A percentile compares a stretch with the other conserved stretches of the same genome.
phyloP scores from a whole-genome alignment of 2,113 vertebrate species.

The Rhinolophus sinicus region DNA sequence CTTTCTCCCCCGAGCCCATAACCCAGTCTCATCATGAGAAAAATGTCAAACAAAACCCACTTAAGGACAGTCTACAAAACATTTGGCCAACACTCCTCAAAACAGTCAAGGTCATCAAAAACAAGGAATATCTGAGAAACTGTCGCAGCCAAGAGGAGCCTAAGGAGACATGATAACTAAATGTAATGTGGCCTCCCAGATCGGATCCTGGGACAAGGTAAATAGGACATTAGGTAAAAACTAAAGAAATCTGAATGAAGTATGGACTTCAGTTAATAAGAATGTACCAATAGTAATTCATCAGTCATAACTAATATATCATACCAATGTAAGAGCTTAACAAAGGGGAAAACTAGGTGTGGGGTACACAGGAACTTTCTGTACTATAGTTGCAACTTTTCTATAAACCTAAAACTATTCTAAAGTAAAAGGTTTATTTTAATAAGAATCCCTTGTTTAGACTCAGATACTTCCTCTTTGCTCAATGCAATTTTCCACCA shows the following conservation, averaged over 20 bases:
- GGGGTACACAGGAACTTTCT: background rate
- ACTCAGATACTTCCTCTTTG: background rate
- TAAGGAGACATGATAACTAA: background rate
- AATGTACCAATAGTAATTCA: accelerated
- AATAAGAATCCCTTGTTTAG: background rate
- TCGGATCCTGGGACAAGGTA: background rate
- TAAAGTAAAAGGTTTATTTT: background rate
- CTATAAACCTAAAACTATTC: too few relatives aligned
- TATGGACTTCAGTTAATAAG: background rate
- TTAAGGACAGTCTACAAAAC: background rate
- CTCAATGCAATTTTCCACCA: too few relatives aligned
- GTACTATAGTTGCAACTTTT: background rate
- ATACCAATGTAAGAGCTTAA: background rate
- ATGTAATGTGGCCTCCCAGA: background rate
- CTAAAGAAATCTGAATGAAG: background rate
- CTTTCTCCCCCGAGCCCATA: background rate
- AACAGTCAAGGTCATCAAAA: background rate
- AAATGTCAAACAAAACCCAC: background rate
- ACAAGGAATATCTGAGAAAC: background rate
- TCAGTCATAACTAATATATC: background rate
- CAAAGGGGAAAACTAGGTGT: background rate
- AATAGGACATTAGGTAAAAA: background rate
- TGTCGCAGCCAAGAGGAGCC: background rate
- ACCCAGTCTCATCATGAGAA: background rate
- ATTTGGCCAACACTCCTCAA: background rate